A percentile compares a stretch with the other conserved stretches of the same genome.
Evolutionary conservation across 2,888 invertebrate species (phyloP).

Genomic region (Pecten maximus): DNA sequence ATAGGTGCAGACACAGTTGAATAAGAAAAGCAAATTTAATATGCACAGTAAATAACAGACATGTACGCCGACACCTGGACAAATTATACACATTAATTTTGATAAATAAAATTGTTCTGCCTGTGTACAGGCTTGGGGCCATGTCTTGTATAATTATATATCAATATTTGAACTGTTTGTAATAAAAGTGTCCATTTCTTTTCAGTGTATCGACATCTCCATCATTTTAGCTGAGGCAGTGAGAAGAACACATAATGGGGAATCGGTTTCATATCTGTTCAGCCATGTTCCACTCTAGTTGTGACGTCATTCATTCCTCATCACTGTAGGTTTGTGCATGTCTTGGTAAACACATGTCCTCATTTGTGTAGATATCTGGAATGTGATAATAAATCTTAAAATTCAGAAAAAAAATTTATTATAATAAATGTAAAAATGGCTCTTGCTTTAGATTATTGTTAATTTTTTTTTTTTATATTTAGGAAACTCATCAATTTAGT

Average conservation of each 20-base stretch:
- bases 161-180: not conserved
- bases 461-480: not conserved
- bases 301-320: constrained; percentile 1
- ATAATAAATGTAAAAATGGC: not conserved
- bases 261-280: constrained; percentile 98
- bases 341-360: not conserved
- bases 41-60: too few species aligned
- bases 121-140: too few species aligned
- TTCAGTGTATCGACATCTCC: constrained; percentile 98
- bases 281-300: constrained; percentile 93
- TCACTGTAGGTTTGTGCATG: not conserved
- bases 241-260: constrained; percentile 98
- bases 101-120: too few species aligned
- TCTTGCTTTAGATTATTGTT: not conserved
- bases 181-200: constrained; percentile 63
- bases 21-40: too few species aligned
- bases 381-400: too few species aligned
- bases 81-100: too few species aligned
- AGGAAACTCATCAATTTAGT: not conserved
- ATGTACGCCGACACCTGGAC: too few species aligned
- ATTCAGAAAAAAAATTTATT: too few species aligned
- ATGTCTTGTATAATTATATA: not conserved
- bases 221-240: constrained; percentile 99
- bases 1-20: too few species aligned
- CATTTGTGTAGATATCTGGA: too few species aligned